Evolutionary conservation across 2,113 vertebrate species (phyloP).

Genomic region (Microtus pennsylvanicus): DNA sequence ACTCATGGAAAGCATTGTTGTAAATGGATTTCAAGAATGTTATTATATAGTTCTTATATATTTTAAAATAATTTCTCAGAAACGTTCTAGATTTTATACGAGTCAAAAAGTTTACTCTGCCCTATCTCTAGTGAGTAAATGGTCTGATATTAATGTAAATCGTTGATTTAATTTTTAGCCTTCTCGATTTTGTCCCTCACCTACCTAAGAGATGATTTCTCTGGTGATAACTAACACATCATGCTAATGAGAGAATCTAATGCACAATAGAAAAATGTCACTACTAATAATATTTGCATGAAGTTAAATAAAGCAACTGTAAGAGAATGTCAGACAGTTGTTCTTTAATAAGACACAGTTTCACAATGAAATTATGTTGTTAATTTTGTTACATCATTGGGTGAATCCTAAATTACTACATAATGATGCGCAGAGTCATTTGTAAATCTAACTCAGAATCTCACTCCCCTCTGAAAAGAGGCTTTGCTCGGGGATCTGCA

Average conservation of each 20-base stretch:
- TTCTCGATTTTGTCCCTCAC: constrained; percentile 87
- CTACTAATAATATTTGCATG: constrained; percentile 90
- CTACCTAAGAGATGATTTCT: constrained; percentile 89
- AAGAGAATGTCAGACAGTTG: constrained; percentile 90
- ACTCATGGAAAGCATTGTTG: constrained; percentile 68
- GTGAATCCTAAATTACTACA: constrained; percentile 90
- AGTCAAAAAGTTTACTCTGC: constrained; percentile 82
- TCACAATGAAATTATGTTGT: constrained; percentile 90
- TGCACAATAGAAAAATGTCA: constrained; percentile 91
- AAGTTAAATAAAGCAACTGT: constrained; percentile 91
- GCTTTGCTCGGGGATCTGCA: constrained; percentile 82
- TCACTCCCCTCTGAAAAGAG: constrained; percentile 78
- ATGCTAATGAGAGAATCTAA: constrained; percentile 90
- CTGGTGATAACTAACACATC: constrained; percentile 90
- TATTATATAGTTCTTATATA: constrained; percentile 59
- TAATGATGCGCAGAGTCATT: constrained; percentile 88
- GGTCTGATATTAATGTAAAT: constrained; percentile 85
- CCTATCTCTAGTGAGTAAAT: constrained; percentile 85
- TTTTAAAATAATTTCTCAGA: constrained; percentile 77
- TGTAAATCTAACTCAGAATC: constrained; percentile 87
- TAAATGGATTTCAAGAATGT: constrained; percentile 68
- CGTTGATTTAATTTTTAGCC: constrained; percentile 88
- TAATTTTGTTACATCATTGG: constrained; percentile 90
- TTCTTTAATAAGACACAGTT: constrained; percentile 90
- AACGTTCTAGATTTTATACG: constrained; percentile 80